These are phyloP conservation scores for Glaucomys volans DNA, from an alignment of 2,113 vertebrate genomes.

Conservation along the genomic window DNA sequence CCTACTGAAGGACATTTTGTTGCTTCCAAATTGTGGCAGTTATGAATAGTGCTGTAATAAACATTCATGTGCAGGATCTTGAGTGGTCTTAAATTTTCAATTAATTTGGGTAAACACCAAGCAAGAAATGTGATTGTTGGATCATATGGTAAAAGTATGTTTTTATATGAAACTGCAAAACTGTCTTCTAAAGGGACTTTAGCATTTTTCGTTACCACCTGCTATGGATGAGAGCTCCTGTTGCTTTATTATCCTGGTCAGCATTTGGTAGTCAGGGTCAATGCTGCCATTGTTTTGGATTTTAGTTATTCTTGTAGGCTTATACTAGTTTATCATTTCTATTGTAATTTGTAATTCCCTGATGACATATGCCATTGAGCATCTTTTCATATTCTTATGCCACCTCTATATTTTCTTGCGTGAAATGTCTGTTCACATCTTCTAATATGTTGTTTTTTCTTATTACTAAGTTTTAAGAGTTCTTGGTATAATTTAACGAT, in stretches of 20 bases:
- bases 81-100: neutral
- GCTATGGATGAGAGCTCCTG: neutral
- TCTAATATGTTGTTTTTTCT: neutral
- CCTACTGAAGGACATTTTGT: neutral
- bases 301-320: neutral
- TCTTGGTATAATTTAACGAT: neutral
- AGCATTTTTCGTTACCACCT: neutral
- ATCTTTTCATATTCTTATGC: neutral
- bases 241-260: neutral
- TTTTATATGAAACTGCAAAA: neutral
- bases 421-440: neutral
- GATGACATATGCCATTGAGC: neutral
- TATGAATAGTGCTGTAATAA: neutral
- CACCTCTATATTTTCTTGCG: neutral
- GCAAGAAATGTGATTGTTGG: neutral
- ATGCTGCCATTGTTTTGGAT: neutral
- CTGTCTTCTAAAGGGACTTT: neutral
- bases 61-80: conserved; percentile 5
- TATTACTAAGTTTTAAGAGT: neutral
- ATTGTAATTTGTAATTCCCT: neutral
- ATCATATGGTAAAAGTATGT: neutral
- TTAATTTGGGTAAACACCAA: neutral
- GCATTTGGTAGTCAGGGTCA: neutral
- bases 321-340: neutral
- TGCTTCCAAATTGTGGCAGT: neutral